phyloP scores from a whole-genome alignment of 2,797 vertebrate species.

The Alca torda region DNA sequence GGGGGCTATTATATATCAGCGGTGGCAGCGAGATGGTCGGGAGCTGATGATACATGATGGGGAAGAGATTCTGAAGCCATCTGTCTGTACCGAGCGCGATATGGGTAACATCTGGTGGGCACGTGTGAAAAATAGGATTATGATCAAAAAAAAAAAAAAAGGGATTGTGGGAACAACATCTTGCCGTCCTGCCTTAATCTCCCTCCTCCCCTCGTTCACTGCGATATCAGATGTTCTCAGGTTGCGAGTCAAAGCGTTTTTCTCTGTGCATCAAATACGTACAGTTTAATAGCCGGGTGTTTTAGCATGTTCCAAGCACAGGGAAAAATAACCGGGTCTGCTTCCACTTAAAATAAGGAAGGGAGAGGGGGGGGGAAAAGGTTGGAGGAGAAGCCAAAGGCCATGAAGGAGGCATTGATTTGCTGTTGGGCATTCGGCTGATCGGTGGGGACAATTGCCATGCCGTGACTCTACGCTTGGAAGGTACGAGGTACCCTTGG shows the following conservation, averaged over 20 bases:
- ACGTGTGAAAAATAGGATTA: slow-evolving; percentile 1
- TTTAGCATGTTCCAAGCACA: not conserved
- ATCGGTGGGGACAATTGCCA: too few relatives aligned
- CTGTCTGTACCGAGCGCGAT: not conserved
- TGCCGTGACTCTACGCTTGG: rapidly evolving
- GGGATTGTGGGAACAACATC: not conserved
- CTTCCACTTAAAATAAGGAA: not conserved
- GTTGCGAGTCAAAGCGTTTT: not conserved
- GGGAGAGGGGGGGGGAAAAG: rapidly evolving
- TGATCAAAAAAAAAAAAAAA: not conserved
- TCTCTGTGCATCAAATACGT: not conserved
- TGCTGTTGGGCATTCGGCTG: not conserved
- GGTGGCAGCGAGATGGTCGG: not conserved
- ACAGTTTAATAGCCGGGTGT: not conserved
- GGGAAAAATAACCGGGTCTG: not conserved
- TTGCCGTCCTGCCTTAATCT: not conserved
- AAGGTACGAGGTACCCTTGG: too few relatives aligned
- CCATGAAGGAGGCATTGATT: rapidly evolving
- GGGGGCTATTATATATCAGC: not conserved
- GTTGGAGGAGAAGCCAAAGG: not conserved
- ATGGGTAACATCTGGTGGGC: slow-evolving; percentile 17
- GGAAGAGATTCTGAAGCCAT: slow-evolving; percentile 19
- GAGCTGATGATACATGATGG: not conserved
- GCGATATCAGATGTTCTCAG: not conserved
- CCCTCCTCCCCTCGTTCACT: not conserved